phyloP scores from a whole-genome alignment of 2,113 vertebrate species.

The Prionailurus bengalensis region DNA sequence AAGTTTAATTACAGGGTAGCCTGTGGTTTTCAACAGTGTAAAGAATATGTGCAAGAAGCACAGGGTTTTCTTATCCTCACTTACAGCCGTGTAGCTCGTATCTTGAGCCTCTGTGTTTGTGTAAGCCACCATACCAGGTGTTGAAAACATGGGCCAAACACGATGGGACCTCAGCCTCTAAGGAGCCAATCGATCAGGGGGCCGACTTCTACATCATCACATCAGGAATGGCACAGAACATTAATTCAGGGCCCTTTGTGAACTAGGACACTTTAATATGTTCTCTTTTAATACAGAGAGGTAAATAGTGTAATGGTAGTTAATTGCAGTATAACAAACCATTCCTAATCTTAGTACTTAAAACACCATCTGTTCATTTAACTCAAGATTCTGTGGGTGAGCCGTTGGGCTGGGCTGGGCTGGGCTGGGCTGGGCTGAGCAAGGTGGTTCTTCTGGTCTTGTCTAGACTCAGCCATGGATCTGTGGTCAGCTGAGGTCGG shows the following conservation, averaged over 20 bases:
- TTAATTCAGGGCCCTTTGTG: background rate
- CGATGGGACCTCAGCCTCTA: background rate
- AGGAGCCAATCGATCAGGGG: background rate
- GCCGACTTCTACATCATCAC: background rate
- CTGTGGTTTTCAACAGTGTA: background rate
- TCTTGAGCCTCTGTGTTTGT: background rate
- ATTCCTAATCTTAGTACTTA: background rate
- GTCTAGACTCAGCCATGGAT: background rate
- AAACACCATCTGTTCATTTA: slow-evolving; percentile 42
- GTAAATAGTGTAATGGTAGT: background rate
- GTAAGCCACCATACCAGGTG: background rate
- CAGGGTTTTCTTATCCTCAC: background rate
- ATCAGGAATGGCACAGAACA: background rate
- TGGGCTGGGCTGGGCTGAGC: background rate
- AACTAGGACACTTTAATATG: background rate
- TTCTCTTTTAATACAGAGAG: background rate
- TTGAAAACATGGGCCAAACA: background rate
- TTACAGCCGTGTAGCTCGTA: too few species aligned
- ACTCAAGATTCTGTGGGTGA: background rate
- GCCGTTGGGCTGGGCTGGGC: background rate
- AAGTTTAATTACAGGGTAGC: background rate
- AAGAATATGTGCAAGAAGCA: background rate
- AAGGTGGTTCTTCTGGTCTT: background rate
- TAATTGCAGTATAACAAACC: background rate
- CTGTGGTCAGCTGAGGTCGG: background rate